Conservation (phyloP, 2,888 invertebrate genomes). For the Andrena chrysosceles region DNA sequence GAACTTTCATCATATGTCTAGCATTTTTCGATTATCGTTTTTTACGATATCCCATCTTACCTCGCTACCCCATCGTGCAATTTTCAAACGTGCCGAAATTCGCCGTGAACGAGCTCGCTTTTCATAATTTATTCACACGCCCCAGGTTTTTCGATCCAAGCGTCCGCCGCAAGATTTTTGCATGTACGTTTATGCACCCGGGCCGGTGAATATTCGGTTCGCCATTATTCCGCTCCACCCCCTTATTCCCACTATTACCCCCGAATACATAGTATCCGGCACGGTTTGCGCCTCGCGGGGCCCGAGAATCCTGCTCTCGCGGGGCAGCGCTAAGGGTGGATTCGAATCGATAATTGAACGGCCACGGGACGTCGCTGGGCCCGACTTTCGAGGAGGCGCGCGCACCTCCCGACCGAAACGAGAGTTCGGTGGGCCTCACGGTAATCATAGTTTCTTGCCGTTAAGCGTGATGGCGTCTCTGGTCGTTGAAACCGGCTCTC, state of each 20-base stretch:
- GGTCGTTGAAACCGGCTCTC: conserved; percentile 83
- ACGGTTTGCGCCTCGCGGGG: conserved; percentile 14
- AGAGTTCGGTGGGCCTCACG: conserved; percentile 59
- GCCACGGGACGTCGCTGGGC: conserved; percentile 31
- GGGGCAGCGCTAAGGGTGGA: conserved; percentile 18
- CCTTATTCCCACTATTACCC: conserved; percentile 59
- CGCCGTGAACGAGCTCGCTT: conserved; percentile 11
- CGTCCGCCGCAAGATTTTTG: conserved; percentile 7
- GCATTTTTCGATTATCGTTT: no score
- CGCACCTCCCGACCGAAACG: conserved; percentile 48
- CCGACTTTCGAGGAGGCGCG: conserved; percentile 59
- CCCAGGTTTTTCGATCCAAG: not conserved
- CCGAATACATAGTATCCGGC: conserved; percentile 10
- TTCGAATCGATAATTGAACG: conserved; percentile 52
- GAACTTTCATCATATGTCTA: no score
- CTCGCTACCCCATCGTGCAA: conserved; percentile 19
- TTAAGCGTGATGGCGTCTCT: conserved; percentile 82
- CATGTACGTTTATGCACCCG: conserved; percentile 25
- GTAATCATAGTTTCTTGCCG: conserved; percentile 82
- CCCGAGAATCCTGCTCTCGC: conserved; percentile 27
- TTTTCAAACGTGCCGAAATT: conserved; percentile 17
- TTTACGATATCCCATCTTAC: no score
- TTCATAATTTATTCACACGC: conserved; percentile 36
- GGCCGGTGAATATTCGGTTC: conserved; percentile 8
- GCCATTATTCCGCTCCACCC: conserved; percentile 67